phyloP scores from a whole-genome alignment of 2,888 invertebrate species.

The Macrophya annulata region DNA sequence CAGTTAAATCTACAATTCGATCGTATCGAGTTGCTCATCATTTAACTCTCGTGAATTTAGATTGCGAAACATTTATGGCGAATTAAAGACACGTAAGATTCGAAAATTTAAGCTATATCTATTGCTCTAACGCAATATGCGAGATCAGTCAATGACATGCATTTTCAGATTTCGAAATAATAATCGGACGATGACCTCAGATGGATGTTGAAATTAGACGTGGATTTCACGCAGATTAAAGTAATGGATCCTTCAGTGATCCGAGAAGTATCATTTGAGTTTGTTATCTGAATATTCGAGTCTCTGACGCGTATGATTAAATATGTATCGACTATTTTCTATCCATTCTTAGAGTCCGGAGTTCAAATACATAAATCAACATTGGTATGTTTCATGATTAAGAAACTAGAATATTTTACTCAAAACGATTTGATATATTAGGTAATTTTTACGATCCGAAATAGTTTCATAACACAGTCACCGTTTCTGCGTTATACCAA shows the following conservation, averaged over 20 bases:
- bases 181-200: neutral
- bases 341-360: neutral
- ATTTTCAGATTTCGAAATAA: neutral
- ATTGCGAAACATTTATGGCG: neutral
- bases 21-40: neutral
- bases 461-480: no score
- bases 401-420: neutral
- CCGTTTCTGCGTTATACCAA: neutral
- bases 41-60: neutral
- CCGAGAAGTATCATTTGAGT: neutral
- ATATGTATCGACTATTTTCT: neutral
- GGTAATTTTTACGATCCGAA: neutral
- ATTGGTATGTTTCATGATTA: neutral
- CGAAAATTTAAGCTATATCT: neutral
- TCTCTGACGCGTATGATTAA: neutral
- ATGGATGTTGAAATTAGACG: neutral
- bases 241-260: neutral
- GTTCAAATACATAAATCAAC: neutral
- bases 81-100: neutral
- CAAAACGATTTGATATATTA: neutral
- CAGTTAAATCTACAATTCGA: slow-evolving; percentile 20
- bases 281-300: neutral
- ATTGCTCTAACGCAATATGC: neutral
- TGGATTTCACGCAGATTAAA: slow-evolving; percentile 6
- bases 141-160: neutral